These are phyloP conservation scores for Chrosomus eos DNA, from an alignment of 2,797 vertebrate species.

Conservation along the genomic window DNA sequence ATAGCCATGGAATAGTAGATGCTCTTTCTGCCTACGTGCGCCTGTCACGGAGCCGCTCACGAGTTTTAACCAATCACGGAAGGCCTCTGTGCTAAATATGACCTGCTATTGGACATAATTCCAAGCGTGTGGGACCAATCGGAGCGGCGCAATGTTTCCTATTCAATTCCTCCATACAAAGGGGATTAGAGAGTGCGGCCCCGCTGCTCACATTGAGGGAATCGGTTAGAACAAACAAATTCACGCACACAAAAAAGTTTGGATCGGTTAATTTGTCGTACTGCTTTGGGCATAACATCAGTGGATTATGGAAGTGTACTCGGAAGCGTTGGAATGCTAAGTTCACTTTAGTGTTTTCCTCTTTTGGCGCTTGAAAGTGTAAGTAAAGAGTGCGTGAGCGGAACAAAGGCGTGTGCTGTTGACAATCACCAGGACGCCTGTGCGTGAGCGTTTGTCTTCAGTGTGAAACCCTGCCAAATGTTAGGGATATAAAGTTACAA, in stretches of 20 bases:
- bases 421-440: conserved; percentile 60
- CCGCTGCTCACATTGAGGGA: conserved; percentile 32
- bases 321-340: conserved; percentile 41
- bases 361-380: conserved; percentile 40
- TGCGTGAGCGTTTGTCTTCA: conserved; percentile 33
- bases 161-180: conserved; percentile 65
- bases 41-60: conserved; percentile 17
- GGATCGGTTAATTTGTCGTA: conserved; percentile 23
- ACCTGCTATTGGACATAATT: conserved; percentile 60
- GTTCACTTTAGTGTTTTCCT: neutral
- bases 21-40: conserved; percentile 40
- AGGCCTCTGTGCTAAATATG: conserved; percentile 9
- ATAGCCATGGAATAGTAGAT: neutral
- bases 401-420: conserved; percentile 70
- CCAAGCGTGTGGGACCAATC: conserved; percentile 56
- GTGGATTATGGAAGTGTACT: conserved; percentile 14
- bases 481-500: conserved; percentile 4
- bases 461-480: conserved; percentile 16
- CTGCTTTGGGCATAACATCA: conserved; percentile 20
- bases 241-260: conserved; percentile 23
- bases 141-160: conserved; percentile 54
- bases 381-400: conserved; percentile 54
- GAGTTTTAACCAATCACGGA: conserved; percentile 59
- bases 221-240: conserved; percentile 44
- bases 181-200: conserved; percentile 60